Evolutionary conservation across 2,797 vertebrate species (phyloP), one percentile per base, ranked within the genome.

Genomic region (Cirrhinus molitorella): DNA sequence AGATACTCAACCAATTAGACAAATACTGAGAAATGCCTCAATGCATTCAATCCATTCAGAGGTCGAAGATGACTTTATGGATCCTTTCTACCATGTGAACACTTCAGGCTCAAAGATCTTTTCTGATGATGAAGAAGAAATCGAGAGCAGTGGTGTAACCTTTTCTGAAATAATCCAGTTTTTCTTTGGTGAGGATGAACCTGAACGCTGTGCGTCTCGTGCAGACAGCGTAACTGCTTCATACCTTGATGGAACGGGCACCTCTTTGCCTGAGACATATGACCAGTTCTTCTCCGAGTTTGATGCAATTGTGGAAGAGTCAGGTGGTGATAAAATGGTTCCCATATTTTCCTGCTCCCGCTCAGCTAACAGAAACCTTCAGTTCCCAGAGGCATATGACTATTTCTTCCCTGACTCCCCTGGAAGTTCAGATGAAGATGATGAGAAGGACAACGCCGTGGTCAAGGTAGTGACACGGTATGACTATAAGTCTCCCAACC

Each of bases 221-320:
- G 53, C 83, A 70, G 90, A 92, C 19, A 80, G 77, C 23, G 19
- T 55, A n/a, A 45, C 73, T 23, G 45, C 67, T 53, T 74, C 72
- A 28, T 86, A 76, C 80, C 28, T 8, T 12, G 81, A 85, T 34
- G 93, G 78, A 53, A 85, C 82, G 25, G 92, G 86, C 40, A 85
- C 84, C 37, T 91, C 96, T 0, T 93, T 97, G 77, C 94, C 97
- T 0, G 97, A 99, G 91, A 96, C 93, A 16, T 98, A 97, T 0
- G 97, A 99, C 13, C 93, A 96, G 86, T 96, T 99, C 80, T 97
- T 96, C 87, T 97, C 96, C 0, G 96, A 98, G n/a, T 96, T 93
- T 86, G 94, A 95, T n/a, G 93, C 93, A 25, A 74, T 92, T 23
- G 34, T 88, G 6, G 37, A 86, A 45, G 19, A 87, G 53, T 87